phyloP scores from a whole-genome alignment of 2,113 vertebrate genomes.

The Ammodytes dubius region DNA sequence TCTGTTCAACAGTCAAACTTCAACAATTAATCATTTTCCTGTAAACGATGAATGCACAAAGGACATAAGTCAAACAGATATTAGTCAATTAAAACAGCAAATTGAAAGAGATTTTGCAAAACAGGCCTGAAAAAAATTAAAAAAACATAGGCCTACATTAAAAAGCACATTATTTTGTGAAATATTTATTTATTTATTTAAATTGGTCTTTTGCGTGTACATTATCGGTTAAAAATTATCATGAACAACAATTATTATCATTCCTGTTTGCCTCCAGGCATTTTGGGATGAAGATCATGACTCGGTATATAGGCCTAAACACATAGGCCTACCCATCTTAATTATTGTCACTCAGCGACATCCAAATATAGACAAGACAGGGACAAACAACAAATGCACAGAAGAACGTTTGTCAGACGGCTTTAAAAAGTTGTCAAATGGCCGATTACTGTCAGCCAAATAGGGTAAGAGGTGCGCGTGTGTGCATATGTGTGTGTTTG shows the following conservation, averaged over 20 bases:
- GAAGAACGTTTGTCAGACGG: constrained; percentile 38
- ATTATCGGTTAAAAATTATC: not conserved
- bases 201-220: not conserved
- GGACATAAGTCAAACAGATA: not conserved
- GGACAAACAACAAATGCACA: constrained; percentile 23
- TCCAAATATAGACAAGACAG: constrained; percentile 52
- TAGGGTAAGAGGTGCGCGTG: constrained; percentile 51
- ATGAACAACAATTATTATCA: not conserved
- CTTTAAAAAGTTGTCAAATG: constrained; percentile 65
- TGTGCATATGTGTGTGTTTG: constrained; percentile 46
- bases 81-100: not conserved
- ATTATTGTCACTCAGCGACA: constrained; percentile 24
- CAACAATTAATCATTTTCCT: not conserved
- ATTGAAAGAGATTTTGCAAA: not conserved
- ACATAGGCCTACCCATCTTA: not conserved
- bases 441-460: constrained; percentile 62
- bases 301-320: not conserved
- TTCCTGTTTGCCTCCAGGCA: not conserved
- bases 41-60: not conserved
- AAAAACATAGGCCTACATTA: too few relatives aligned
- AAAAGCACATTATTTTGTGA: not conserved
- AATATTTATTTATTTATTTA: not conserved
- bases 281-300: not conserved
- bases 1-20: constrained; percentile 58
- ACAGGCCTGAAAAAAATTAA: not conserved